A percentile compares a stretch with the other conserved stretches of the same genome.
Evolutionary conservation across 1,140 invertebrate species (phyloP).

Genomic region (Doryteuthis pealeii): DNA sequence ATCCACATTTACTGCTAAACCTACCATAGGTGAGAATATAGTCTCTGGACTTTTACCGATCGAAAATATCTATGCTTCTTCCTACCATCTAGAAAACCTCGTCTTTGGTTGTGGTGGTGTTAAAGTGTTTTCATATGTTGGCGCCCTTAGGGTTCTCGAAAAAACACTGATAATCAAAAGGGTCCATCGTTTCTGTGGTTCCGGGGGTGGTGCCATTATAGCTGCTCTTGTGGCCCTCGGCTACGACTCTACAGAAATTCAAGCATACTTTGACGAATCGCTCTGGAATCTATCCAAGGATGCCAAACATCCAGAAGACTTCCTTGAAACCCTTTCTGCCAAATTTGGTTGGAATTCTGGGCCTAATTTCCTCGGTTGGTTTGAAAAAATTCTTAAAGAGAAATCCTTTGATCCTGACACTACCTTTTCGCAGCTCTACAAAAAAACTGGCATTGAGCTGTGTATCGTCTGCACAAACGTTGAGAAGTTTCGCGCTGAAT

Average conservation of each 20-base stretch:
- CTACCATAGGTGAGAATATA: too few relatives aligned
- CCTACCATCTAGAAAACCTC: too few relatives aligned
- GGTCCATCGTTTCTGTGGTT: slow-evolving; percentile 32
- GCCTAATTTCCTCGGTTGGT: neutral
- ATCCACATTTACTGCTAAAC: too few relatives aligned
- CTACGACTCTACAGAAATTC: slow-evolving; percentile 22
- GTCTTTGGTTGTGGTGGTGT: too few relatives aligned
- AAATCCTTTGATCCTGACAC: neutral
- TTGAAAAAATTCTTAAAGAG: neutral
- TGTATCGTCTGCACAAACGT: slow-evolving; percentile 48
- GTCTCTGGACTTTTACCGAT: too few relatives aligned
- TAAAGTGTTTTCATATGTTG: too few relatives aligned
- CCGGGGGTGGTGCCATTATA: slow-evolving; percentile 30
- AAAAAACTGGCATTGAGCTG: slow-evolving; percentile 31
- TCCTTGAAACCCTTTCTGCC: too few relatives aligned
- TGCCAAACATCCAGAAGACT: too few relatives aligned
- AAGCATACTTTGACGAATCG: slow-evolving; percentile 12
- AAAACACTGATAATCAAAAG: slow-evolving; percentile 31
- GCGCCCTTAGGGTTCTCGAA: slow-evolving; percentile 17
- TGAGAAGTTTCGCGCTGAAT: slow-evolving; percentile 36
- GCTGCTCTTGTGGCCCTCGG: slow-evolving; percentile 34
- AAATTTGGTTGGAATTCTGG: neutral
- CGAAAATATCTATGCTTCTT: too few relatives aligned
- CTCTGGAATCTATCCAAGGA: too few relatives aligned
- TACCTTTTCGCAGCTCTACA: slow-evolving; percentile 29